Base-by-base conservation (phyloP, 2,888 invertebrate species). In the Synergus umbraculus region DNA sequence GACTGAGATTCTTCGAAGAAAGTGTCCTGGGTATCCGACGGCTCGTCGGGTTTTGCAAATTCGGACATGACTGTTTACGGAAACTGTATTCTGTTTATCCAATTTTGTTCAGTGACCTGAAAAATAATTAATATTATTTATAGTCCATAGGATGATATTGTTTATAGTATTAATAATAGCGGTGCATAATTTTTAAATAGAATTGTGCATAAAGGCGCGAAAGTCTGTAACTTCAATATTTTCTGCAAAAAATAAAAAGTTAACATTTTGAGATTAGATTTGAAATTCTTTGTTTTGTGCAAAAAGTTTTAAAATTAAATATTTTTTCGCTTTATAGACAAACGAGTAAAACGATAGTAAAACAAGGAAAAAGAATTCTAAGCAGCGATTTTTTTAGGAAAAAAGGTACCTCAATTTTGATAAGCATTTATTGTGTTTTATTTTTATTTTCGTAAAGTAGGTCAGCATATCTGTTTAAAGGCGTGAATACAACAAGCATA, bases 11-110 rank as follows among this genome's bases (percentile, higher is more conserved):
- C 80, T 43, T 82, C 83, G 22, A 73, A 80, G 76, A 78, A 83
- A 15, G 83, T 83, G 41, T 83, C 83, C 29, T 80, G 81, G 0
- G 81, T 81, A 18, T 83, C 83, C 49, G 76, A 76, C 41, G 76
- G 76, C 9, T 78, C 67, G 22, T 79, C 77, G 22, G 67, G 44
- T 65, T 82, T 82, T 37, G 15, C 29, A 5, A 54, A 22, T 1
- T 79, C 80, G 41, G 80, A 82, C 80, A 79, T 80, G 44, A 49
- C 18, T 73, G 73, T 2, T 44, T n/a, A 37, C n/a, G 18, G 37
- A 77, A 77, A 37, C 22, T n/a, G 15, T 54, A 73, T 54, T 37
- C 15, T 29, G 37, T 54, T 22, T 22, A 18, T 12, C 13, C 37
- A 29, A 73, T 29, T 22, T 46, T 54, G 9, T 37, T 73, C 54